These are phyloP conservation scores for Phalacrocorax carbo DNA, from an alignment of 2,113 vertebrate genomes.

Conservation along the genomic window DNA sequence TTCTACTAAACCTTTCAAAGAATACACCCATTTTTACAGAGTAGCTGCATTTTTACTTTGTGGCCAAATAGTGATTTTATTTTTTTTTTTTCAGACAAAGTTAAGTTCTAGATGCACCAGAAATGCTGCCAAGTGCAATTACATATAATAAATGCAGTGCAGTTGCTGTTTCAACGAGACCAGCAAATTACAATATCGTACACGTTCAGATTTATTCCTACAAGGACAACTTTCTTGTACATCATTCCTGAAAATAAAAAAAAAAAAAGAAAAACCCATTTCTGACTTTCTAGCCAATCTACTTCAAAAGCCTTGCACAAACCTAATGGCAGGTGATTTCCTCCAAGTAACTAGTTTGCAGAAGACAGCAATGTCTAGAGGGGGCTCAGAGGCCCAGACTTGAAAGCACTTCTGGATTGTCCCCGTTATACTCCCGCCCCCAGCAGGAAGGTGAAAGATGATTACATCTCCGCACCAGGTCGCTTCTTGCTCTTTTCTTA, in stretches of 20 bases:
- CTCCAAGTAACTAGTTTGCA: slow-evolving; percentile 10
- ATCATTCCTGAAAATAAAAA: background rate
- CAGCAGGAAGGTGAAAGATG: slow-evolving; percentile 72
- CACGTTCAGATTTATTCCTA: background rate
- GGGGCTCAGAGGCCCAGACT: background rate
- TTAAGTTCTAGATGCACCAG: background rate
- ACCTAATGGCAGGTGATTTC: slow-evolving; percentile 4
- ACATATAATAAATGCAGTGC: background rate
- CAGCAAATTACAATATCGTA: background rate
- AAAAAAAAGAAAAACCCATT: background rate
- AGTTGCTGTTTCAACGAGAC: background rate
- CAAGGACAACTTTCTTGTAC: background rate
- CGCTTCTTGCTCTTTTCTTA: slow-evolving; percentile 50
- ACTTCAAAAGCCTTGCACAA: slow-evolving; percentile 33
- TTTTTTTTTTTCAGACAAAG: background rate
- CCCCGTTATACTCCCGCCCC: background rate
- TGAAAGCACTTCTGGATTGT: slow-evolving; percentile 27
- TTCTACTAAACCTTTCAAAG: background rate
- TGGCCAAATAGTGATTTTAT: background rate
- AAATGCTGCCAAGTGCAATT: background rate
- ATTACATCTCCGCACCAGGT: slow-evolving; percentile 67
- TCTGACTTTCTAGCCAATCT: background rate
- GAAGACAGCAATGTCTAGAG: background rate
- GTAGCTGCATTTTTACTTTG: background rate
- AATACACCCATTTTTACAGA: background rate